phyloP scores from a whole-genome alignment of 2,888 invertebrate genomes.

The Heliconius aoede region DNA sequence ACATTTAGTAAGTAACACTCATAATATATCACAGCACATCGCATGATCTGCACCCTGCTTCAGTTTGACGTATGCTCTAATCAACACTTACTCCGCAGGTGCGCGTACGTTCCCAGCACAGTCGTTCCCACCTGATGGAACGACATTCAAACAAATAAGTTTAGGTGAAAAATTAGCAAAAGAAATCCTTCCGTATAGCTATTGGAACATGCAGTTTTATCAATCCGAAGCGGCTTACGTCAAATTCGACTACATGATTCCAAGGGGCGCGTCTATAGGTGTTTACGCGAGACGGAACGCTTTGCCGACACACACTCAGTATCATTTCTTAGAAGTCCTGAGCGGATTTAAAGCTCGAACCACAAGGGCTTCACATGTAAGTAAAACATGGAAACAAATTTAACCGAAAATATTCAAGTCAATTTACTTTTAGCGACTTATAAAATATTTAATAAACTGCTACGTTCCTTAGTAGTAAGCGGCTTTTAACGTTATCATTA shows the following conservation, averaged over 20 bases:
- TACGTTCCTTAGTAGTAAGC: neutral
- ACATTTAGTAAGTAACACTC: neutral
- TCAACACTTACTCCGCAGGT: constrained; percentile 81
- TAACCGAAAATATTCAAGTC: constrained; percentile 16
- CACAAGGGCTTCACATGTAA: constrained; percentile 93
- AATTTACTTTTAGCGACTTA: constrained; percentile 18
- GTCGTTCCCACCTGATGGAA: constrained; percentile 96
- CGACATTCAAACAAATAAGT: constrained; percentile 94
- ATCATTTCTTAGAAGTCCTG: constrained; percentile 96
- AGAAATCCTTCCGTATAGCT: constrained; percentile 96
- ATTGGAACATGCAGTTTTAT: constrained; percentile 99
- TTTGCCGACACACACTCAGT: constrained; percentile 97
- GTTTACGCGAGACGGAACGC: constrained; percentile 97
- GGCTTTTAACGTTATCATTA: neutral
- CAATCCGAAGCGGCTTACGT: constrained; percentile 97
- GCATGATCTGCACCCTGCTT: constrained; percentile 56
- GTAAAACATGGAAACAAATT: constrained; percentile 64
- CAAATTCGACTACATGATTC: constrained; percentile 96
- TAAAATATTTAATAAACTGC: constrained; percentile 1
- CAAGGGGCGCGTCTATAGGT: constrained; percentile 95
- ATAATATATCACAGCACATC: constrained; percentile 42
- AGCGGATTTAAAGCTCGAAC: constrained; percentile 94
- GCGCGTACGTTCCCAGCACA: constrained; percentile 94
- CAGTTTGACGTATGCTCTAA: constrained; percentile 23
- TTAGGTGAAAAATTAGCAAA: constrained; percentile 94